phyloP scores from a whole-genome alignment of 1,140 invertebrate genomes.

The Manduca sexta region DNA sequence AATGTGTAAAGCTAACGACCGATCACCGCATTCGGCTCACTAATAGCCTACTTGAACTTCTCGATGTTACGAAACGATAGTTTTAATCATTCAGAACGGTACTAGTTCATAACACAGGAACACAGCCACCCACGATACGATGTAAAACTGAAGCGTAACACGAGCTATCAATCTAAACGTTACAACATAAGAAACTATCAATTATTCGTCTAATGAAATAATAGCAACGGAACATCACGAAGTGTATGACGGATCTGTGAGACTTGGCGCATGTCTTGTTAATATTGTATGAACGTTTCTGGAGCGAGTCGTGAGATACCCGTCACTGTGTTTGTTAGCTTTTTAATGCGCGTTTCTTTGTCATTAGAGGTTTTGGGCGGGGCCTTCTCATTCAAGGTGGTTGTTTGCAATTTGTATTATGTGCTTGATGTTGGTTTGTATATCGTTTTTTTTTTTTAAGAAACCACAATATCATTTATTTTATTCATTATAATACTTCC shows the following conservation, averaged over 20 bases:
- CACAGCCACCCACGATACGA: conserved; percentile 35
- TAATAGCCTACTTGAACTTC: conserved; percentile 22
- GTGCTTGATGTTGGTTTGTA: too few relatives aligned
- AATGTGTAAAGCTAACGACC: conserved; percentile 5
- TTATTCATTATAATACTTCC: too few relatives aligned
- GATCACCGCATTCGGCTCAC: conserved; percentile 3
- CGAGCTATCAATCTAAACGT: conserved; percentile 58
- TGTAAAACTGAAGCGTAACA: conserved; percentile 42
- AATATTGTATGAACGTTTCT: not conserved
- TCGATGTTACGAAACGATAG: conserved; percentile 39
- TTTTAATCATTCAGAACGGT: conserved; percentile 44
- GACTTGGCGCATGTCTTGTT: conserved; percentile 5
- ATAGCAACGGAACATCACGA: conserved; percentile 44
- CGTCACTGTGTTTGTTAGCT: too few relatives aligned
- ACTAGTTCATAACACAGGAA: conserved; percentile 14
- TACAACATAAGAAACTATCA: conserved; percentile 53
- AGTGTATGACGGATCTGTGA: conserved; percentile 11
- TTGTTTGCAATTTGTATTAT: too few relatives aligned
- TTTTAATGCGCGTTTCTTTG: too few relatives aligned
- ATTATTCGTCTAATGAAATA: conserved; percentile 65
- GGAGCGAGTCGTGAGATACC: not conserved
- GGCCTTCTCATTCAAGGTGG: too few relatives aligned
- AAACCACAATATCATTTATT: too few relatives aligned
- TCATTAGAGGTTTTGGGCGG: too few relatives aligned
- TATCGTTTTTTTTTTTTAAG: too few relatives aligned